Base-by-base conservation (phyloP, 1,140 invertebrate genomes). In the Drosophila cardini region DNA sequence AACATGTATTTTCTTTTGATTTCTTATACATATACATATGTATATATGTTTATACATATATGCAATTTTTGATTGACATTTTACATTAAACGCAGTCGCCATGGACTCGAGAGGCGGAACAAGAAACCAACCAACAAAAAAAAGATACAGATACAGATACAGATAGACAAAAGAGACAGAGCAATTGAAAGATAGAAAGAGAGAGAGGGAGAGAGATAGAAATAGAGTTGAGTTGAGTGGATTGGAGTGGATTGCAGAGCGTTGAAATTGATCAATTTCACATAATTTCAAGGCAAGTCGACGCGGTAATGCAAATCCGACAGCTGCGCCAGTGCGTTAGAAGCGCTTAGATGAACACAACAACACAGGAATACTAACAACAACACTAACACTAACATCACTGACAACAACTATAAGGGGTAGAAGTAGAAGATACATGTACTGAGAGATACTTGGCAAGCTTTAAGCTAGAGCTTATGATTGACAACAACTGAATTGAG, bases 231-330 rank as follows among this genome's bases (percentile, higher is more conserved):
- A 61, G 34, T 32, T 57, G 71, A 10, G 5, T 30, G n/a, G 58
- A 42, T 10, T 1, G 26, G 42, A 58, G 32, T 34, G 67, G 72
- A 65, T 63, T 30, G 16, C 53, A 43, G 68, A 78, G 80, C 84
- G 84, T 89, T 89, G 84, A 89, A 89, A 89, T 89, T 89, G 84
- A 89, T 89, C 84, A 89, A 89, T 89, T 89, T 89, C 84, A 89
- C 80, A 89, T 89, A 89, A 89, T 90, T 89, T 89, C 80, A 80
- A 89, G 84, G 85, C 84, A 84, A 89, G 77, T 89, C 84, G 80
- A 80, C 77, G 73, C 73, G 77, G 85, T 89, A 89, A 89, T 89
- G 85, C 84, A 89, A 89, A 89, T 89, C 84, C 84, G 84, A 89
- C 84, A 89, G 84, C 82, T 89, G 84, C 83, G 84, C 78, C 73